Evolutionary conservation across 2,797 vertebrate species (phyloP), one percentile per base, ranked within the genome.

Genomic region (Craterocephalus amniculus): DNA sequence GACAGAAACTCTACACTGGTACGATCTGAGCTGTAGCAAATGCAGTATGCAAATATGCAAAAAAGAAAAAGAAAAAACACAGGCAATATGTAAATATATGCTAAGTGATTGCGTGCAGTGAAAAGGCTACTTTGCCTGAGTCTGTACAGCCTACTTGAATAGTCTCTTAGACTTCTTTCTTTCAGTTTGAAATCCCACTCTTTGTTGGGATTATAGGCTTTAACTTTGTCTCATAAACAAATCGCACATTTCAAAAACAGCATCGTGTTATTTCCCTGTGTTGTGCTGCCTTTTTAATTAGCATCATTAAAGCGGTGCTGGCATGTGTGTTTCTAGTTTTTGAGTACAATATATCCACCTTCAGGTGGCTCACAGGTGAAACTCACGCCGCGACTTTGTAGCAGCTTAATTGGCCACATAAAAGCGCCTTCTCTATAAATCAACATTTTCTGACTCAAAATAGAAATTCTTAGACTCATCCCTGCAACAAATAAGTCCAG

Each of bases 1-100:
- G 63, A 61, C 61, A 16, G 0, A 73, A 75, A 79, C 72, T 72
- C 43, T 60, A 0, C 27, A 12, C 60, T 61, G n/a, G 24, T 26
- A 13, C 29, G 26, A 14, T 27, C 29, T 38, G 9, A 68, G 60
- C 58, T 72, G 58, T 16, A 65, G 67, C 32, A 69, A 64, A 71
- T 32, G 45, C 62, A 59, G 38, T 38, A 83, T 83, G 78, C 64
- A 83, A 79, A 82, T 83, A 74, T 74, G 32, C 16, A 40, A 34
- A 70, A 38, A 63, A 63, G n/a, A n/a, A 78, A 75, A 55, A n/a
- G n/a, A n/a, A 32, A 32, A 32, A 32, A 45, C 4, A 7, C 12
- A 67, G 60, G 63, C 16, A 14, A 74, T 34, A 79, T 74, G 83
- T 24, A 80, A 88, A 85, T 86, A 6, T 56, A 84, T 86, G 80